Evolutionary conservation across 2,888 invertebrate species (phyloP).

Genomic region (Nemotelus pantherinus): DNA sequence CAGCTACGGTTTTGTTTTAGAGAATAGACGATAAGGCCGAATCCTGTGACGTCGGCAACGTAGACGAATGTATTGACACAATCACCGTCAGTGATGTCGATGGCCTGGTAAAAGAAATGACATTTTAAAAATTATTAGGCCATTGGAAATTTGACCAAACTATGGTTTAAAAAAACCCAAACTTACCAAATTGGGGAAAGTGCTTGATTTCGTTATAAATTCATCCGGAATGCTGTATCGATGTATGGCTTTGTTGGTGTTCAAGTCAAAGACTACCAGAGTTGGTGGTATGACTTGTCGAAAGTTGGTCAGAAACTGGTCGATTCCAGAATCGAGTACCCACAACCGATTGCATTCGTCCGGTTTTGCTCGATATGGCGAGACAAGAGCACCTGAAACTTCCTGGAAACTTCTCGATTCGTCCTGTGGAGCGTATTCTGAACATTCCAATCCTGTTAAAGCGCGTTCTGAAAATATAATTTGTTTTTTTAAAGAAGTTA

Average conservation of each 20-base stretch:
- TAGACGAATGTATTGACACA: constrained; percentile 82
- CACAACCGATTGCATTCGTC: constrained; percentile 84
- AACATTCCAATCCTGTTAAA: constrained; percentile 47
- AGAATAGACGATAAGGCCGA: constrained; percentile 81
- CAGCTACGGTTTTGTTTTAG: constrained; percentile 78
- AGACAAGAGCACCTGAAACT: constrained; percentile 72
- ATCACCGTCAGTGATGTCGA: constrained; percentile 70
- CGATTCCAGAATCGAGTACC: constrained; percentile 82
- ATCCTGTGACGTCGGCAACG: constrained; percentile 79
- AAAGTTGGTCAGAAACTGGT: constrained; percentile 74
- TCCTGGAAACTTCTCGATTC: constrained; percentile 59
- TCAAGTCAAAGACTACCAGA: constrained; percentile 77
- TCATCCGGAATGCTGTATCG: constrained; percentile 74
- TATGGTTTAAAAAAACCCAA: background rate
- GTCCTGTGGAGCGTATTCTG: too few relatives aligned
- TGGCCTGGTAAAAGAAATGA: constrained; percentile 65
- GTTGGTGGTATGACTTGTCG: constrained; percentile 73
- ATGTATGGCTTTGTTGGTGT: constrained; percentile 76
- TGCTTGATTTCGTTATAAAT: constrained; percentile 77
- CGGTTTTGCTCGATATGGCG: constrained; percentile 77
- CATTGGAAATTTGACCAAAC: background rate
- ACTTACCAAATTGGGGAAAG: constrained; percentile 83
- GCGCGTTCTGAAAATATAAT: constrained; percentile 55
- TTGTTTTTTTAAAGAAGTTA: too few relatives aligned
- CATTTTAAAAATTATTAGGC: background rate